phyloP scores from a whole-genome alignment of 2,888 invertebrate species.

The Apodemia duryi region DNA sequence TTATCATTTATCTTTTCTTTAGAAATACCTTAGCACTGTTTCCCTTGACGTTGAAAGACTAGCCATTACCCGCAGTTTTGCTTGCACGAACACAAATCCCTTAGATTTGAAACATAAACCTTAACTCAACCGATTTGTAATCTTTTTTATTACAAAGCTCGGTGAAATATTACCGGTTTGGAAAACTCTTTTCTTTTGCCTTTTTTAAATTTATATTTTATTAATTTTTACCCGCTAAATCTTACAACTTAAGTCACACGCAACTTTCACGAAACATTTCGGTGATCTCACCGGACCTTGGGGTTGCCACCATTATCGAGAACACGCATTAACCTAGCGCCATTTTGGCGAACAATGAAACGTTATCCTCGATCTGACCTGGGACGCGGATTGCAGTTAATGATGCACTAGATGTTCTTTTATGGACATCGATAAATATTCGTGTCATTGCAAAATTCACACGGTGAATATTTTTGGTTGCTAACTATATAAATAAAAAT shows the following conservation, averaged over 20 bases:
- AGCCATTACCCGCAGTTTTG: too few species aligned
- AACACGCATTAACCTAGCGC: conserved; percentile 40
- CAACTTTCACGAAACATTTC: conserved; percentile 50
- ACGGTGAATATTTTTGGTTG: neutral
- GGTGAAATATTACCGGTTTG: too few species aligned
- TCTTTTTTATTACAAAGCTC: too few species aligned
- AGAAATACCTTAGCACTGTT: neutral
- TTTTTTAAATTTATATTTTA: too few species aligned
- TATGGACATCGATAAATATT: conserved; percentile 19
- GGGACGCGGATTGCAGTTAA: conserved; percentile 17
- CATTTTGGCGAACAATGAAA: conserved; percentile 42
- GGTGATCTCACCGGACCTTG: conserved; percentile 55
- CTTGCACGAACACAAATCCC: too few species aligned
- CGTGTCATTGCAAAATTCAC: neutral
- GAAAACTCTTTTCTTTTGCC: too few species aligned
- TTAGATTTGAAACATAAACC: too few species aligned
- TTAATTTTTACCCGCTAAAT: conserved; percentile 27
- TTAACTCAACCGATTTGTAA: too few species aligned
- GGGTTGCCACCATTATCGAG: conserved; percentile 42
- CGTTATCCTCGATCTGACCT: conserved; percentile 25
- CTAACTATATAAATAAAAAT: neutral
- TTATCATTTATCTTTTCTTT: conserved; percentile 5
- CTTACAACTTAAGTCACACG: conserved; percentile 27
- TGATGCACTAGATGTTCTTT: conserved; percentile 24
- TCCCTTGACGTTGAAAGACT: too few species aligned